Conservation (phyloP, 2,888 invertebrate genomes). For the Drosophila mercatorum region DNA sequence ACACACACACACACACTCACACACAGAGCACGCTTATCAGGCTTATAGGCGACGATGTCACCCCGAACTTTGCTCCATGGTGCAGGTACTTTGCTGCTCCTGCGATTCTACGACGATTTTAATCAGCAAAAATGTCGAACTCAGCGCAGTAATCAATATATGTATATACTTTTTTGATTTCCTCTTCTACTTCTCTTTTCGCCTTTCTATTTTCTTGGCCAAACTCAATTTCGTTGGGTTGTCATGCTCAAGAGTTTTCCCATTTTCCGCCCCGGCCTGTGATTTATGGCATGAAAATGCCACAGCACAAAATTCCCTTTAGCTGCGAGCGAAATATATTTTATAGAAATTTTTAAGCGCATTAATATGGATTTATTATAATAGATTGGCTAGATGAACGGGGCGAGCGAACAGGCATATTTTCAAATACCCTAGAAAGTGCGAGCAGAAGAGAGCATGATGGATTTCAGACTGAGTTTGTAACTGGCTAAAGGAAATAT, state of each 20-base stretch:
- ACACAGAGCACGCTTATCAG: constrained; percentile 59
- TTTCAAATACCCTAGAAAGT: constrained; percentile 2
- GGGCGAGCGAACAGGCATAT: neutral
- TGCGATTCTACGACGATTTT: constrained; percentile 7
- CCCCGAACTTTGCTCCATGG: constrained; percentile 48
- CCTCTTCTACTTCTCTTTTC: neutral
- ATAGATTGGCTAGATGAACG: constrained; percentile 16
- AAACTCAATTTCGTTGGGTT: constrained; percentile 20
- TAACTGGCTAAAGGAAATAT: no score
- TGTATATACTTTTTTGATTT: constrained; percentile 11
- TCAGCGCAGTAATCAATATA: constrained; percentile 21
- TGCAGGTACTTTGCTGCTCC: constrained; percentile 25
- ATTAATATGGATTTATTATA: constrained; percentile 46
- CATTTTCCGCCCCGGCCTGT: constrained; percentile 13
- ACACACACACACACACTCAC: constrained; percentile 4
- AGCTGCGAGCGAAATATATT: constrained; percentile 14
- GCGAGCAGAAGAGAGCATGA: neutral
- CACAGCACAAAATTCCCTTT: constrained; percentile 7
- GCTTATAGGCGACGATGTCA: constrained; percentile 22
- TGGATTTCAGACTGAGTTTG: neutral
- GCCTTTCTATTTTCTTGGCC: neutral
- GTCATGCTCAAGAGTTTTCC: constrained; percentile 23
- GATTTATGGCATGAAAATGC: constrained; percentile 49
- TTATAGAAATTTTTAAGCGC: constrained; percentile 30
- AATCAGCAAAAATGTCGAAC: constrained; percentile 33